Conservation (phyloP, 2,113 vertebrate species). For the Azemiops feae region DNA sequence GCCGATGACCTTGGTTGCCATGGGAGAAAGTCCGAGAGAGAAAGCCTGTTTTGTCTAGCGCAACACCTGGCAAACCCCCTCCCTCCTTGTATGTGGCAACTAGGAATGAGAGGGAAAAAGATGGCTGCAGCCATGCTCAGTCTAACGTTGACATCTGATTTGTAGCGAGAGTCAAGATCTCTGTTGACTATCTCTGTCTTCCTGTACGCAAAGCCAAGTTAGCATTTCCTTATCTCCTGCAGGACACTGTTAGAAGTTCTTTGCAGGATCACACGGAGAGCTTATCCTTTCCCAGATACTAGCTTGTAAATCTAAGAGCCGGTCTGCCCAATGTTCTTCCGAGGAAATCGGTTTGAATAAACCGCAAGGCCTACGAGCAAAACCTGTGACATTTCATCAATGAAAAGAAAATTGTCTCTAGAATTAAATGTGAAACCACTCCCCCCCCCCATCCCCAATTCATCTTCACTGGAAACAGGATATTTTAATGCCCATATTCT, state of each 20-base stretch:
- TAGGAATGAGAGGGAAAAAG: no score
- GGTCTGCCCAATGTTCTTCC: not conserved
- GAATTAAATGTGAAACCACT: slow-evolving; percentile 21
- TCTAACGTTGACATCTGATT: not conserved
- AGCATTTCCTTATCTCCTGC: not conserved
- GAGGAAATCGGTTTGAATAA: not conserved
- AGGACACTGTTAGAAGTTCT: not conserved
- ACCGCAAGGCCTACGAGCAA: not conserved
- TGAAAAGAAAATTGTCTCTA: not conserved
- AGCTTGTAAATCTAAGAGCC: not conserved
- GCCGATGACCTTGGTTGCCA: no score
- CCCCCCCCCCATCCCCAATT: not conserved
- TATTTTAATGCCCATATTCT: slow-evolving; percentile 12
- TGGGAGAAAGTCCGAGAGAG: no score
- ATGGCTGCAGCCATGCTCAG: no score
- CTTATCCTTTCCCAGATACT: not conserved
- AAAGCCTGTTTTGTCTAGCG: no score
- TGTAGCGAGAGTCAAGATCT: not conserved
- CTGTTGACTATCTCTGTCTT: not conserved
- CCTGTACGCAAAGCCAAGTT: not conserved
- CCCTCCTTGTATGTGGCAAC: no score
- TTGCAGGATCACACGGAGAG: no score
- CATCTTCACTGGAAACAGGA: slow-evolving; percentile 10
- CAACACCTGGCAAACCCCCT: no score
- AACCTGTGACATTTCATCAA: not conserved